Conservation (phyloP, 1,140 invertebrate genomes). For the Druon quercuslanigerum region DNA sequence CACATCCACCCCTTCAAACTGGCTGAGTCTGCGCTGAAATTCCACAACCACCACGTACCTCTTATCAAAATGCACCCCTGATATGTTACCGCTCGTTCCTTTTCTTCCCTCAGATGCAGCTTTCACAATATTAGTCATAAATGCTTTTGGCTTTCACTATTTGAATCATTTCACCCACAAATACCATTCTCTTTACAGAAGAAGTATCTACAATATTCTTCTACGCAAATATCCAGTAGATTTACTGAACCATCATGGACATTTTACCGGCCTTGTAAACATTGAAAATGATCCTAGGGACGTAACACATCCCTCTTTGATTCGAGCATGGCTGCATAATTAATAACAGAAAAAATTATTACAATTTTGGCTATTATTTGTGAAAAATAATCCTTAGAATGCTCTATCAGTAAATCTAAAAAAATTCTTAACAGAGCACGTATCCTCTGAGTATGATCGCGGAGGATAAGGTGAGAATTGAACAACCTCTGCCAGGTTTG, state of each 20-base stretch:
- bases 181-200: too few relatives aligned
- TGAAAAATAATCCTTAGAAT: too few relatives aligned
- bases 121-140: constrained; percentile 37
- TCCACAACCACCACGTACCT: constrained; percentile 51
- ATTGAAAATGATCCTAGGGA: not conserved
- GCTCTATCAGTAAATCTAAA: too few relatives aligned
- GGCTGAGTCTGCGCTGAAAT: constrained; percentile 54
- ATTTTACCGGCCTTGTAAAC: not conserved
- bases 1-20: constrained; percentile 39
- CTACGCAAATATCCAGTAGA: not conserved
- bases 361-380: too few relatives aligned
- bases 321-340: too few relatives aligned
- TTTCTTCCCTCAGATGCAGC: constrained; percentile 59
- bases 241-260: not conserved
- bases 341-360: too few relatives aligned
- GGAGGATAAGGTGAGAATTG: constrained; percentile 15
- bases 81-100: constrained; percentile 66
- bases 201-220: not conserved
- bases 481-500: constrained; percentile 47
- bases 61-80: constrained; percentile 57
- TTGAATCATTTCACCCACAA: not conserved
- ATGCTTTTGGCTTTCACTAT: not conserved
- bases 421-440: not conserved
- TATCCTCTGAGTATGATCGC: constrained; percentile 23
- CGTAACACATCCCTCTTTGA: too few relatives aligned